Evolutionary conservation across 2,113 vertebrate genomes (phyloP), one percentile per base, ranked within the genome.

Genomic region (Balaeniceps rex): DNA sequence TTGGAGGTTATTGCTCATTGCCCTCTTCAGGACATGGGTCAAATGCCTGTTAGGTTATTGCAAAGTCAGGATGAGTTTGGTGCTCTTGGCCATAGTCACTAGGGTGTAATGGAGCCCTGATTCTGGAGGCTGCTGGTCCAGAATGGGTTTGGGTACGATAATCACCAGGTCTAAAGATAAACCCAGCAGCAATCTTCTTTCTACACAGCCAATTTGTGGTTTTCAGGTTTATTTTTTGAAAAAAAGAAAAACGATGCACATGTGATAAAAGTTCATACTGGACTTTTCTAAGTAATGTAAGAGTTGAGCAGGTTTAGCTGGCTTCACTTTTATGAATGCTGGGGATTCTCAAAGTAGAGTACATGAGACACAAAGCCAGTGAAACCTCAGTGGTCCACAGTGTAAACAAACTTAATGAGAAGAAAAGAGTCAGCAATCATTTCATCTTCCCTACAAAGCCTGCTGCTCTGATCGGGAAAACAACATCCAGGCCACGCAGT

Each of bases 351-450:
- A 79, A 69, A 71, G 72, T 68, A 47, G 80, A 83, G 44, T 49
- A 76, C 76, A 75, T 38, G 87, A 96, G 89, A 70, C 44, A 76
- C 75, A 83, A 92, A 94, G 88, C 93, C 93, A 69, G 68, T 7
- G 40, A 93, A 94, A 63, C 80, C 95, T 87, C 72, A 19, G 12
- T 19, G 77, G 87, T 72, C 89, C 63, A 61, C 81, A 81, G 11
- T 44, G 68, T 70, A 96, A 94, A 88, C 89, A 95, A 89, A 93
- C 61, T 79, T 88, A 95, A 94, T 90, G 83, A 94, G 93, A 94
- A 93, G 83, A 66, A 92, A 92, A 90, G 85, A 96, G 91, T 75
- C 55, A 66, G 88, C 86, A 95, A 86, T 91, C 75, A 90, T 88
- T 96, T 97, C 91, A 86, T 94, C 93, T 97, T 76, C 29, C 55